A percentile compares a stretch with the other conserved stretches of the same genome.
phyloP scores from a whole-genome alignment of 2,797 vertebrate species.

The Glossophaga mutica region DNA sequence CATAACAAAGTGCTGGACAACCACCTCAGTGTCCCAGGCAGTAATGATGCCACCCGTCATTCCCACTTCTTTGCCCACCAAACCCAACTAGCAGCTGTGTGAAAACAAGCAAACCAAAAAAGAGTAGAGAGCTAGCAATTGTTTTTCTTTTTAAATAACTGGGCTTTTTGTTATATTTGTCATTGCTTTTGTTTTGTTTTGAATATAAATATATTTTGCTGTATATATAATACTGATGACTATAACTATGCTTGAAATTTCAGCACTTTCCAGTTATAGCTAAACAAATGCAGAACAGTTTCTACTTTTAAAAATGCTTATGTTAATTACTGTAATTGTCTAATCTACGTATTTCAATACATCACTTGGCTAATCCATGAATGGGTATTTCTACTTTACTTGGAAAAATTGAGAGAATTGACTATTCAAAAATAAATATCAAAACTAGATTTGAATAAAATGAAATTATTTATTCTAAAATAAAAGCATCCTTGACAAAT shows the following conservation, averaged over 20 bases:
- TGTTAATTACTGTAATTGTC: constrained; percentile 55
- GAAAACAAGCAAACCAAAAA: neutral
- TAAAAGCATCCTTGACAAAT: constrained; percentile 1
- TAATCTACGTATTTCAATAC: constrained; percentile 56
- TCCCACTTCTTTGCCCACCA: neutral
- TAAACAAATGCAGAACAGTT: constrained; percentile 55
- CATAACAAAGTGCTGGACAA: neutral
- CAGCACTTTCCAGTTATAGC: constrained; percentile 58
- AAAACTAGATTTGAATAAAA: constrained; percentile 38
- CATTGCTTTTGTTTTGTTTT: constrained; percentile 27
- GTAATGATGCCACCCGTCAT: neutral
- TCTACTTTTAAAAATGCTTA: constrained; percentile 53
- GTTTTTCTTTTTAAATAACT: neutral
- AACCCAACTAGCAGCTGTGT: neutral
- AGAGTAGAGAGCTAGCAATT: neutral
- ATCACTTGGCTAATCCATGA: constrained; percentile 41
- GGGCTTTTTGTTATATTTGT: constrained; percentile 9
- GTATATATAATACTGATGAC: neutral
- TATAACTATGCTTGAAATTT: constrained; percentile 59
- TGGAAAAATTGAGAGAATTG: constrained; percentile 10
- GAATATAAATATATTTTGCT: constrained; percentile 31
- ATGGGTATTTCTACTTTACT: constrained; percentile 36
- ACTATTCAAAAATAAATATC: constrained; percentile 44
- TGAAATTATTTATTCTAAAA: constrained; percentile 50
- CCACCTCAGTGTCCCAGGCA: neutral